Percentiles rank a stretch among this genome's conserved stretches.
phyloP scores from a whole-genome alignment of 2,888 invertebrate species.

The Scaptomyza flava region DNA sequence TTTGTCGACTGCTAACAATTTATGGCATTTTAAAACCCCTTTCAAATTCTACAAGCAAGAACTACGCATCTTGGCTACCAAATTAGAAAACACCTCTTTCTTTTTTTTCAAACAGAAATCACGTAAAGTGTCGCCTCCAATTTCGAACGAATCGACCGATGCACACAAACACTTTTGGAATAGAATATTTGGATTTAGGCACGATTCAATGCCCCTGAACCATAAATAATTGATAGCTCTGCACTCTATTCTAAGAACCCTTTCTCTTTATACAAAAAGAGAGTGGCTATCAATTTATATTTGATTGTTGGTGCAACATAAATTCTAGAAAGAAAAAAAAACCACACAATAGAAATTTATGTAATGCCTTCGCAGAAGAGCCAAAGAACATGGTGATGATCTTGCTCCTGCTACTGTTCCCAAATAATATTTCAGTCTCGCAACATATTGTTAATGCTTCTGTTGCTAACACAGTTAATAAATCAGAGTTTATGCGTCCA shows the following conservation, averaged over 20 bases:
- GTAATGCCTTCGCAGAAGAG: constrained; percentile 72
- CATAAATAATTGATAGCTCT: constrained; percentile 67
- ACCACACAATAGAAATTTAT: constrained; percentile 71
- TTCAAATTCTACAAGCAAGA: constrained; percentile 31
- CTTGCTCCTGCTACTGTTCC: constrained; percentile 54
- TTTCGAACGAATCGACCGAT: constrained; percentile 68
- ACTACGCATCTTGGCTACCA: constrained; percentile 53
- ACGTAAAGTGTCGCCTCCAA: constrained; percentile 73
- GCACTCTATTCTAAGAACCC: constrained; percentile 69
- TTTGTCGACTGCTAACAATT: constrained; percentile 48
- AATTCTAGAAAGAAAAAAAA: constrained; percentile 61
- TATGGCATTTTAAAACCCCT: constrained; percentile 74
- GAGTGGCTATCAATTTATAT: constrained; percentile 58
- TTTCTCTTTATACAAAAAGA: constrained; percentile 35
- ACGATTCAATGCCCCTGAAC: constrained; percentile 62
- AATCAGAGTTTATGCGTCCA: constrained; percentile 43
- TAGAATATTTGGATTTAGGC: constrained; percentile 67
- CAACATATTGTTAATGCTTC: constrained; percentile 66
- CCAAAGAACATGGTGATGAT: constrained; percentile 27
- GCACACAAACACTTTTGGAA: constrained; percentile 26
- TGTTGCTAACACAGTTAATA: constrained; percentile 61
- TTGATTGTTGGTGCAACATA: constrained; percentile 53
- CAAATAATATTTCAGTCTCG: constrained; percentile 20
- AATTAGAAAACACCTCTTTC: constrained; percentile 56
- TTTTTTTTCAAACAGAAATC: constrained; percentile 68